phyloP scores from a whole-genome alignment of 2,888 invertebrate species.

The Smittia aterrima region DNA sequence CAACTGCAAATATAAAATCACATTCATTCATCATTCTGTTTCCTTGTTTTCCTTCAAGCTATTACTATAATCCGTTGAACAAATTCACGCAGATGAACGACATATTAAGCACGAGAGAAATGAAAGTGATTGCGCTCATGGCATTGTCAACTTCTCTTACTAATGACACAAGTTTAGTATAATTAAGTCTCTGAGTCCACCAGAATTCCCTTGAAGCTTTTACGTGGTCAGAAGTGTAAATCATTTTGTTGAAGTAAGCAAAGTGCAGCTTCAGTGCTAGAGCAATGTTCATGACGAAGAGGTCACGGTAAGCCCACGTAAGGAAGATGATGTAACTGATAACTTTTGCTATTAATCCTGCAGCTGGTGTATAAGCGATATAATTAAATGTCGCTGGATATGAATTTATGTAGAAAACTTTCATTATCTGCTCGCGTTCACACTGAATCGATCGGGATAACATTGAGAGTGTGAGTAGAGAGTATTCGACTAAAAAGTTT shows the following conservation, averaged over 20 bases:
- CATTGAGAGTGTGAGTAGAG: neutral
- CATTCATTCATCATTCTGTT: neutral
- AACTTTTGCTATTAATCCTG: slow-evolving; percentile 11
- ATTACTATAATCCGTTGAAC: slow-evolving; percentile 50
- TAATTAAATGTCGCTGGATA: neutral
- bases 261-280: slow-evolving; percentile 62
- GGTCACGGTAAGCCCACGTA: slow-evolving; percentile 66
- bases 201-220: neutral
- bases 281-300: slow-evolving; percentile 64
- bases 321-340: slow-evolving; percentile 52
- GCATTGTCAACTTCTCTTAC: slow-evolving; percentile 51
- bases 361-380: neutral
- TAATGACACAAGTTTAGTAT: slow-evolving; percentile 51
- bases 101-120: slow-evolving; percentile 54
- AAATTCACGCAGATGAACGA: slow-evolving; percentile 56
- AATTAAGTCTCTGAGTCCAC: slow-evolving; percentile 48
- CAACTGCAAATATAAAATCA: slow-evolving; percentile 10
- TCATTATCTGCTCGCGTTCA: neutral
- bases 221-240: neutral
- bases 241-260: slow-evolving; percentile 55
- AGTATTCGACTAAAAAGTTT: neutral
- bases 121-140: slow-evolving; percentile 51
- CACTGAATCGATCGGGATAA: neutral
- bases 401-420: slow-evolving; percentile 11
- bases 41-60: neutral